Conservation (phyloP, 2,888 invertebrate genomes). For the Deilephila porcellus region DNA sequence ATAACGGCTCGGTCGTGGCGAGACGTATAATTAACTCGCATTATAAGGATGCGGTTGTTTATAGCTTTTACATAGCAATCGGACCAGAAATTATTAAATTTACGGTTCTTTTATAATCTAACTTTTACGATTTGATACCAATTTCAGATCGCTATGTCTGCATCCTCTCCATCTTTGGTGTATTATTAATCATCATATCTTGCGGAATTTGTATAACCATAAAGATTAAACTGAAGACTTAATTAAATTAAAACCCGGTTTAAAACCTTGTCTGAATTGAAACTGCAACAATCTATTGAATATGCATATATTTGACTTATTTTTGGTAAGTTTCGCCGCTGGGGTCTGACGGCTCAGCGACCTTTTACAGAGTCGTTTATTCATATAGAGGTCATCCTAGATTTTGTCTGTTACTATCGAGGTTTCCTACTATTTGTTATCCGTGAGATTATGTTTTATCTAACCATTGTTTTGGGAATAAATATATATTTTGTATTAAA, state of each 20-base stretch:
- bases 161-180: background rate
- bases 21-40: slow-evolving; percentile 27
- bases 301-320: background rate
- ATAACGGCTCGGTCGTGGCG: slow-evolving; percentile 39
- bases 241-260: background rate
- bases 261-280: too few relatives aligned
- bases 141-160: background rate
- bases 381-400: background rate
- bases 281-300: too few relatives aligned
- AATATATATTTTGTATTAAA: background rate
- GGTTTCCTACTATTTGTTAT: background rate
- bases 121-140: background rate
- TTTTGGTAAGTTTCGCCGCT: background rate
- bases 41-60: slow-evolving; percentile 28
- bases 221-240: background rate
- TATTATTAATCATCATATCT: background rate
- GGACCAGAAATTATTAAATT: slow-evolving; percentile 16
- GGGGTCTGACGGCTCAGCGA: background rate
- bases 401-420: background rate
- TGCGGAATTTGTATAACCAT: background rate
- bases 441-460: background rate
- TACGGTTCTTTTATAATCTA: slow-evolving; percentile 1
- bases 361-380: background rate
- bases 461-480: background rate
- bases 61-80: slow-evolving; percentile 19